Evolutionary conservation across 2,888 invertebrate genomes (phyloP).

Genomic region (Ypsolopha sequella): DNA sequence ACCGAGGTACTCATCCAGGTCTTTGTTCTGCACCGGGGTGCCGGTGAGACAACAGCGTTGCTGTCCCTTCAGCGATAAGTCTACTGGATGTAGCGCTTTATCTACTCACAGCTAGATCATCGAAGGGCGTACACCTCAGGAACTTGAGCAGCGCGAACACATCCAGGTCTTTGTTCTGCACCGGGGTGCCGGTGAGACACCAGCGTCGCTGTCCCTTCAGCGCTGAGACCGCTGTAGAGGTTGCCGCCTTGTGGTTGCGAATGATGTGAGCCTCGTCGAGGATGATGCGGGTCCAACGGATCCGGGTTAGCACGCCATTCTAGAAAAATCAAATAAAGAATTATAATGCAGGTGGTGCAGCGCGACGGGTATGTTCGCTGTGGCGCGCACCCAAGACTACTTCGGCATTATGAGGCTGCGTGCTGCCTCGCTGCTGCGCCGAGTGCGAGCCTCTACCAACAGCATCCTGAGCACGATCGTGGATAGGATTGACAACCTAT

Average conservation of each 20-base stretch:
- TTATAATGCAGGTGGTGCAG: too few relatives aligned
- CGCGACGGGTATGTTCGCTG: too few relatives aligned
- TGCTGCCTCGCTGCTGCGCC: too few relatives aligned
- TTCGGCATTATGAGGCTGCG: too few relatives aligned
- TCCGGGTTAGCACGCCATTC: conserved; percentile 72
- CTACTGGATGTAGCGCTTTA: not conserved
- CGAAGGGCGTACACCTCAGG: conserved; percentile 88
- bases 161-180: conserved; percentile 93
- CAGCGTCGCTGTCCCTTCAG: conserved; percentile 71
- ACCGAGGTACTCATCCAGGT: conserved; percentile 87
- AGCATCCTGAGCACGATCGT: too few relatives aligned
- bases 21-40: conserved; percentile 96
- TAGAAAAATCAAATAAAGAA: conserved; percentile 15
- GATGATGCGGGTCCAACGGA: conserved; percentile 89
- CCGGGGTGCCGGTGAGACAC: conserved; percentile 93
- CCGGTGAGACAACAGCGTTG: conserved; percentile 86
- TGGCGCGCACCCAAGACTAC: too few relatives aligned
- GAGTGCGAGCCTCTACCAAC: too few relatives aligned
- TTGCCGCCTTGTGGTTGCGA: conserved; percentile 86
- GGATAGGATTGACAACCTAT: too few relatives aligned
- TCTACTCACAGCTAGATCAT: conserved; percentile 76
- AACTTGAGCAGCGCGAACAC: conserved; percentile 86
- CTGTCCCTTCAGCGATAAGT: conserved; percentile 68
- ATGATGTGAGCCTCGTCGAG: conserved; percentile 96
- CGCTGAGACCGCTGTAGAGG: conserved; percentile 77